Evolutionary conservation across 2,888 invertebrate species (phyloP), one percentile per base, ranked within the genome.

Genomic region (Campopleginae sp.): DNA sequence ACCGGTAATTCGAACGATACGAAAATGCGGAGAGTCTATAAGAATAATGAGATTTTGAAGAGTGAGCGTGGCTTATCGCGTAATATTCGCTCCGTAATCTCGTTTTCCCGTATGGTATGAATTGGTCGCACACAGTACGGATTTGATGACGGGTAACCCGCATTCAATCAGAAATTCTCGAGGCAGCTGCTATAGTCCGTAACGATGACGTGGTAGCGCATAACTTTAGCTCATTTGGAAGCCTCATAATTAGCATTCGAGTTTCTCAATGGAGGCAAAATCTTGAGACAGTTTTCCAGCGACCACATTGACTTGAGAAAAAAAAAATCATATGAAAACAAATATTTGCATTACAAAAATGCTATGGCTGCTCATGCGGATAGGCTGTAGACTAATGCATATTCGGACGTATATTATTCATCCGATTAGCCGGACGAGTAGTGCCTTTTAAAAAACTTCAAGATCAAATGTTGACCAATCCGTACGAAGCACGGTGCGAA

Each of bases 111-210:
- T 19, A 38, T 38, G 38, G 10, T 27, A n/a, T 19, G 63, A 63
- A 61, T 61, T 54, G n/a, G 38, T 63, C 0, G 70, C 12, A 33
- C 23, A 17, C 2, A 54, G 63, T 17, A 42, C 46, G 27, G 31
- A 63, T 80, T 76, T 58, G n/a, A 80, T 54, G 68, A 63, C 17
- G 70, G 42, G 23, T 81, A 86, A 87, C 87, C 81, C 85, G 76
- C 58, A 75, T 78, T 86, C 87, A 86, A 88, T 86, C 79, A 72
- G 80, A 82, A 84, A 87, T 88, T 80, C 85, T 77, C 85, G 86
- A 86, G 79, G 79, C 74, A 38, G 61, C 46, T 5, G 33, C 38
- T 86, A 84, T 86, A 80, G 19, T 71, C 31, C 79, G 86, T 82
- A 66, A 54, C 74, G 80, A 54, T 71, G 80, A 84, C 79, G 86